Base-by-base conservation (phyloP, 2,797 vertebrate genomes). In the Cossypha polioptera region DNA sequence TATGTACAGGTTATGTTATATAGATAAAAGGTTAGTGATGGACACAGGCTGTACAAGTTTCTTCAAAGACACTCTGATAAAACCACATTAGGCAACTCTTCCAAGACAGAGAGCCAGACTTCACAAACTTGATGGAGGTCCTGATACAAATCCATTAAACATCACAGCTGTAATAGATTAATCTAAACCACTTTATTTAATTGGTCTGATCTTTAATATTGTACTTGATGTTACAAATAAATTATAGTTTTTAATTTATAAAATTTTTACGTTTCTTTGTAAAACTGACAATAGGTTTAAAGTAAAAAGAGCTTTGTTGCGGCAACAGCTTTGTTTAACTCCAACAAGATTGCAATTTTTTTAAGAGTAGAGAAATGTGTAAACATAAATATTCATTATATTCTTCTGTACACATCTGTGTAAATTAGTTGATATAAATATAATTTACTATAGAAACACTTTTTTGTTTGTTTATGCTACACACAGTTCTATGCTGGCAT, bases 391-490 rank as follows among this genome's bases (percentile, higher is more conserved):
- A 91, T 74, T 84, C 24, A 51, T 92, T 0, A 86, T 88, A 81
- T 94, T 91, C 69, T 95, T 94, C 72, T 84, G 67, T 80, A 94
- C 68, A 63, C 16, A 89, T 71, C 71, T 80, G 47, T 67, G 79
- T 50, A 87, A 89, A 90, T 91, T 85, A 78, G 63, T 82, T 82
- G 66, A 88, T 95, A 96, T 36, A 95, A 96, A 94, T 95, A 93
- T 88, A 96, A 94, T 87, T 89, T 93, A 85, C 35, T 82, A 57
- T 82, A 86, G 86, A 92, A 96, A 96, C 45, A 59, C 45, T 73
- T 71, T 53, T 45, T 80, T 92, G 55, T 53, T 92, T 94, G 51
- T 2, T 77, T 95, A 79, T 88, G 92, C 58, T 93, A 93, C 90
- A 91, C 53, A 53, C 25, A 90, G 35, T 90, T 85, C 57, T 88